Conservation (phyloP, 2,797 vertebrate genomes). For the Clarias platycephalus region DNA sequence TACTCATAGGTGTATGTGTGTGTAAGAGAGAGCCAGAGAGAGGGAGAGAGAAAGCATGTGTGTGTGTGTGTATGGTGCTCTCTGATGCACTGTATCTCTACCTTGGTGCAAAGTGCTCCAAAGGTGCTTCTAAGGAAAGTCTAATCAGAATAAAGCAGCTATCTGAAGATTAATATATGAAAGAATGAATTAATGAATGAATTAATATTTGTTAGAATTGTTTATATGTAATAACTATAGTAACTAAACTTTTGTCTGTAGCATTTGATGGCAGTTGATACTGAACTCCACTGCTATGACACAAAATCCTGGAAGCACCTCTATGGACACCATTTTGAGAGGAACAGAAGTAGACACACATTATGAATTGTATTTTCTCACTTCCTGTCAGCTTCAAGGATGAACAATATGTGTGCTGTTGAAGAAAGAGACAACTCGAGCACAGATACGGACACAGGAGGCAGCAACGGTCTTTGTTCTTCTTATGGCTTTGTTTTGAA, state of each 20-base stretch:
- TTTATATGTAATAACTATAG: background rate
- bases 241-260: background rate
- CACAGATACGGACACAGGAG: constrained; percentile 41
- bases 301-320: background rate
- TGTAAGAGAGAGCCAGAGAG: no score
- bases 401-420: constrained; percentile 36
- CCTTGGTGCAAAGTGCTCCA: background rate
- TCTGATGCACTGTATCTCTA: background rate
- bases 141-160: background rate
- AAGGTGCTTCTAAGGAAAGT: background rate
- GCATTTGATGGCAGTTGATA: background rate
- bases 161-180: background rate
- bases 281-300: background rate
- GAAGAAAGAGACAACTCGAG: constrained; percentile 39
- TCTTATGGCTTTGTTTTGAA: constrained; percentile 57
- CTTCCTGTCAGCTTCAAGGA: background rate
- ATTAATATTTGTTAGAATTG: background rate
- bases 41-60: no score
- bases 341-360: background rate
- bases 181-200: background rate
- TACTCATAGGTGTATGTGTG: no score
- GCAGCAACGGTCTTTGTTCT: constrained; percentile 61
- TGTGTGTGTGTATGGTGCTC: background rate
- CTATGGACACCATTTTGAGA: background rate
- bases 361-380: background rate